These are phyloP conservation scores for Ophion costatus DNA, from an alignment of 2,888 invertebrate genomes.

Conservation along the genomic window DNA sequence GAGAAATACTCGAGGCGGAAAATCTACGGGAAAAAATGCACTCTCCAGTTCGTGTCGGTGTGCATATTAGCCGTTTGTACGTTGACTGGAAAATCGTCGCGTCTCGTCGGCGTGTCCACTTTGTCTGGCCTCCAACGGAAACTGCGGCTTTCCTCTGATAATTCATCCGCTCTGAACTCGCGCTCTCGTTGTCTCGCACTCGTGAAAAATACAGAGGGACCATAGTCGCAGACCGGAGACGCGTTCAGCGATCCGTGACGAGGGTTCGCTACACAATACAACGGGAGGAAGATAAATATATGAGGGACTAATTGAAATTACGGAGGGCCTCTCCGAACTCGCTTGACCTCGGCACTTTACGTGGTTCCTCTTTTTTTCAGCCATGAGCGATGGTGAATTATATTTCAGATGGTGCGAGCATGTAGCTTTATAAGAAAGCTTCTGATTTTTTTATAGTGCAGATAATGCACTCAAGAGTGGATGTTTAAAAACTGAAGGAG, in stretches of 20 bases:
- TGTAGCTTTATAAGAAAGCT: not conserved
- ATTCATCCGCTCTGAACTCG: constrained; percentile 35
- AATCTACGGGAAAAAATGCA: constrained; percentile 46
- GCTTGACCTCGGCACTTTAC: too few species aligned
- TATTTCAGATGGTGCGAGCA: not conserved
- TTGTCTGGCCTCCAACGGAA: constrained; percentile 51
- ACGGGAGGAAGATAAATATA: constrained; percentile 26
- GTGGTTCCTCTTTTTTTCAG: not conserved
- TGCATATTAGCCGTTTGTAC: constrained; percentile 43
- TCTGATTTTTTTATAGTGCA: not conserved
- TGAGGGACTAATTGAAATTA: constrained; percentile 47
- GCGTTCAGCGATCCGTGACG: constrained; percentile 68
- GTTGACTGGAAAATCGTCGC: constrained; percentile 44
- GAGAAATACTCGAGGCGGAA: constrained; percentile 60
- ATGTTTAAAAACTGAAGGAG: too few species aligned
- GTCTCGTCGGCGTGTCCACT: constrained; percentile 56
- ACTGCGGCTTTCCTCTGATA: constrained; percentile 50
- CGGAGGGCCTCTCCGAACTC: constrained; percentile 6
- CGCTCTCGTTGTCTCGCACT: not conserved
- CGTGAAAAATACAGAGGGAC: constrained; percentile 2
- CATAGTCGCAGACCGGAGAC: constrained; percentile 37
- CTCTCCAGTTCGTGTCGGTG: constrained; percentile 50
- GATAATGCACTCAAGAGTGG: not conserved
- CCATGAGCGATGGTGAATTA: not conserved
- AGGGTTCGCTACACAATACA: constrained; percentile 52